Percentiles rank a stretch among this genome's conserved stretches.
These are phyloP conservation scores for Didymodactylos carnosus DNA, from an alignment of 2,888 invertebrate genomes.

Conservation along the genomic window DNA sequence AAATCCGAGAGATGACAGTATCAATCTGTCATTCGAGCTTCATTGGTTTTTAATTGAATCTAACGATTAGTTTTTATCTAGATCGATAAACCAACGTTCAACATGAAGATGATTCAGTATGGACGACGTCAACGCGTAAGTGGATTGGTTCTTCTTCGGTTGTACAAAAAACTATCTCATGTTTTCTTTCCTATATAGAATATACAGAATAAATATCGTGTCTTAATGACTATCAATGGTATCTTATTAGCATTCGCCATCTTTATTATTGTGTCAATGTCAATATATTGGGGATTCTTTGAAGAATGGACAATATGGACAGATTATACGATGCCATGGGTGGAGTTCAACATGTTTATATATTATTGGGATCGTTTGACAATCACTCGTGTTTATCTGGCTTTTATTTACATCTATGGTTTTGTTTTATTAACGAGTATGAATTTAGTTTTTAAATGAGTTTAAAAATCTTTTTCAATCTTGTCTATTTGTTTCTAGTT, in stretches of 20 bases:
- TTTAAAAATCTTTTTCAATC: not conserved
- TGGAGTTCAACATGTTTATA: slow-evolving; percentile 13
- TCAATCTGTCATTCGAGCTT: not conserved
- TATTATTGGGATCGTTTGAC: slow-evolving; percentile 14
- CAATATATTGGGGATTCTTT: not conserved
- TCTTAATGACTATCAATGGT: not conserved
- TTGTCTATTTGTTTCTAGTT: not conserved
- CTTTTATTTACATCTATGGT: slow-evolving; percentile 11
- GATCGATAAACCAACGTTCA: not conserved
- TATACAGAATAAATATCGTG: not conserved
- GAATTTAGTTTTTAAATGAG: not conserved
- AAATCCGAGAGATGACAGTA: no score
- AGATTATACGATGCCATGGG: slow-evolving; percentile 12
- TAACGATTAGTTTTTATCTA: not conserved
- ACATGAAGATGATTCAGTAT: not conserved
- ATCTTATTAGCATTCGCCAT: not conserved
- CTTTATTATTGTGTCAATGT: not conserved
- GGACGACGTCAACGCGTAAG: not conserved
- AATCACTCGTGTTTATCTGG: slow-evolving; percentile 3
- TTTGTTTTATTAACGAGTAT: slow-evolving; percentile 3
- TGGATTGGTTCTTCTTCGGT: not conserved
- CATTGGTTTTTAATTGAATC: not conserved
- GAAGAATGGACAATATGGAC: slow-evolving; percentile 13
- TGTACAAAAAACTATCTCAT: not conserved
- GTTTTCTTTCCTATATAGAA: not conserved